Evolutionary conservation across 2,888 invertebrate genomes (phyloP).

Genomic region (Diarsia brunnea): DNA sequence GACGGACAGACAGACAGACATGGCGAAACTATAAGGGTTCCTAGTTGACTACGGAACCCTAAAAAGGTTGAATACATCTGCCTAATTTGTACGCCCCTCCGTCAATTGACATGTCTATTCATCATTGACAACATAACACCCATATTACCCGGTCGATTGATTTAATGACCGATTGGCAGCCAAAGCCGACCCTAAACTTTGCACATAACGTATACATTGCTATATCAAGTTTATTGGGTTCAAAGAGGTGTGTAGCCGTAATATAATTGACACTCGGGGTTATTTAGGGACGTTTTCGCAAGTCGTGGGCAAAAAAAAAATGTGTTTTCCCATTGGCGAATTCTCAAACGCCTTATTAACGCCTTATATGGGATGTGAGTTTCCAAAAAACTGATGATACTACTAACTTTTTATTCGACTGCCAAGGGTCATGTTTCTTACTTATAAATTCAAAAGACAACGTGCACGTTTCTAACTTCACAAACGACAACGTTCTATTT

Average conservation of each 20-base stretch:
- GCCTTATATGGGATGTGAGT: not conserved
- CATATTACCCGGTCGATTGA: constrained; percentile 43
- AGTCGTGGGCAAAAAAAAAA: no score
- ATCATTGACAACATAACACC: constrained; percentile 49
- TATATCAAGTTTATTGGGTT: constrained; percentile 34
- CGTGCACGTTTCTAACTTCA: not conserved
- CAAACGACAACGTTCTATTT: not conserved
- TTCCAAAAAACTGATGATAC: not conserved
- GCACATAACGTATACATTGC: not conserved
- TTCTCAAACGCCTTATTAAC: not conserved
- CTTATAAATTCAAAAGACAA: not conserved
- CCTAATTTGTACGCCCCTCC: constrained; percentile 17
- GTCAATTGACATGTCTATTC: constrained; percentile 32
- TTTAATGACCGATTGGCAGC: constrained; percentile 52
- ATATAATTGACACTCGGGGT: constrained; percentile 14
- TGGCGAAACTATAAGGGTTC: no score
- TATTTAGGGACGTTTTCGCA: constrained; percentile 7
- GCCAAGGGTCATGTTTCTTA: not conserved
- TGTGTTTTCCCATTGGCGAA: not conserved
- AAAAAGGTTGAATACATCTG: constrained; percentile 29
- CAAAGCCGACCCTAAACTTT: constrained; percentile 38
- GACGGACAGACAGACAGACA: no score
- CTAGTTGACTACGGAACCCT: no score
- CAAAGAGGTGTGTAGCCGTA: constrained; percentile 21
- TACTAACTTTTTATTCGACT: not conserved